Base-by-base conservation (phyloP, 2,888 invertebrate species). In the Netelia virgata region DNA sequence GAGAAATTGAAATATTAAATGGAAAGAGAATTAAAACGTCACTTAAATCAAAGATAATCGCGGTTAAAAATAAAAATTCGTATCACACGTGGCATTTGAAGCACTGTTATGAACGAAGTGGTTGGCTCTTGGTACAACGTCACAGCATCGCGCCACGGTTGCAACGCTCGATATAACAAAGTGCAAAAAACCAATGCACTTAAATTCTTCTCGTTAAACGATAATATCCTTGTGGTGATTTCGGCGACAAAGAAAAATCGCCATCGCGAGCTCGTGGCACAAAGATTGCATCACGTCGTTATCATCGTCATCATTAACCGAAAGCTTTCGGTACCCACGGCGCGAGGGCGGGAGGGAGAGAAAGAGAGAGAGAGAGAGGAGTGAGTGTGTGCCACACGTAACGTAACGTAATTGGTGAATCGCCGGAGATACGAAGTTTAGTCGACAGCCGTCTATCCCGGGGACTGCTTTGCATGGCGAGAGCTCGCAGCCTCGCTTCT, bases 201-300 rank as follows among this genome's bases (percentile, higher is more conserved):
- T 47, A 2, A 57, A 18, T 57, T 57, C 2, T 28, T 20, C 23
- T 69, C 53, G 18, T 53, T 18, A 50, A 50, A 69, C 68, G 68
- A 53, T 53, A 61, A 59, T 53, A 23, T 23, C 43, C 59, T 23
- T n/a, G 28, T 55, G 73, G 81, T 79, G 76, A 55, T 47, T 87
- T 82, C 79, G 75, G 70, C 69, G 70, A 87, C 66, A 47, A 55
- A 18, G 9, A 36, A 18, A 75, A 23, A 36, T 57, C 28, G 57
- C 50, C 78, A 69, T 79, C 80, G 59, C 28, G 69, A 63, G 87
- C 64, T 76, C 90, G 86, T 87, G 87, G 90, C 83, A 86, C 89
- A 88, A 90, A 90, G 87, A 86, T 90, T 74, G 61, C 36, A 79
- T 73, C 74, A 78, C 79, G 68, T 82, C 80, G 82, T 81, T 55